Base-by-base conservation (phyloP, 2,113 vertebrate genomes). In the Dipodomys ordii region DNA sequence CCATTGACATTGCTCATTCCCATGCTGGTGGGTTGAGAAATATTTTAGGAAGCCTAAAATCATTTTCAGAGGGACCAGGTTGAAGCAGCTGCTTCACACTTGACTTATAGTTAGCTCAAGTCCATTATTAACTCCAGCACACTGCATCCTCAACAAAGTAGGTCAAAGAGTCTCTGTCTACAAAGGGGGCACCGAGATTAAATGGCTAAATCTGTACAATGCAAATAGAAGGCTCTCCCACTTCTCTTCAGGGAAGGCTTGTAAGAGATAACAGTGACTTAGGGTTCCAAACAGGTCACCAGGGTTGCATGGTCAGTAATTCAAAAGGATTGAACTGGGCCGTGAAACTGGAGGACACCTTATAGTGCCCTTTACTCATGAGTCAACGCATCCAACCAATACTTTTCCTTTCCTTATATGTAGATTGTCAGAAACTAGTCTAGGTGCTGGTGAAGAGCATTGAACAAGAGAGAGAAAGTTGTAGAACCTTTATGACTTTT, bases 121-220 rank as follows among this genome's bases (percentile, higher is more conserved):
- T 57, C 87, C 46, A 64, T 64, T 87, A 20, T 94, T 82, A 74
- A 35, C 60, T 83, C 44, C 35, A 76, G 74, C 71, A 90, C 82
- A 35, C 85, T 3, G 68, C 79, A 88, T 62, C 12, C 81, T 4
- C 28, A 46, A 82, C 60, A 96, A 97, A 96, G 53, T 72, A 89
- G 91, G 85, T 20, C 87, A 91, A 76, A 81, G 6, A 16, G 49
- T 85, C 90, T 53, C 67, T 83, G 77, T 74, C 32, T 92, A 7
- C 3, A 7, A 23, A 23, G 69, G 74, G 60, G 13, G 3, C 19
- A 30, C 74, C 87, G 80, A n/a, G 22, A 20, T 28, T 82, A 83
- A 95, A 77, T 4, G 85, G 68, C 79, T 85, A 53, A 64, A 0
- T 30, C 78, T 83, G 30, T 39, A 77, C 68, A 74, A 67, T 11